Conservation (phyloP, 1,140 invertebrate genomes). For the Neotoxoptera formosana region DNA sequence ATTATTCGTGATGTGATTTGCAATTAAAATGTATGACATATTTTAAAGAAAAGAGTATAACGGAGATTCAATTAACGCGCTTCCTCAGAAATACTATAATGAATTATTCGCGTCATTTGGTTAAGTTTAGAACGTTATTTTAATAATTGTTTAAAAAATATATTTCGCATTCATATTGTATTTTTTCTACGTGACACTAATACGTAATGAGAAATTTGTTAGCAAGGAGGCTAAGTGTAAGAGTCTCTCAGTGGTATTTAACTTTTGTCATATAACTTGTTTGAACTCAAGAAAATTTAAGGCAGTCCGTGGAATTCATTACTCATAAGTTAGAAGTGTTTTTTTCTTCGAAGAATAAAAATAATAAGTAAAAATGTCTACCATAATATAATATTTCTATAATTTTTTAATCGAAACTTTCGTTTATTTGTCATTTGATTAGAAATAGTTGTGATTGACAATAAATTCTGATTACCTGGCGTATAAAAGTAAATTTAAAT, state of each 20-base stretch:
- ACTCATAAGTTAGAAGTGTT: background rate
- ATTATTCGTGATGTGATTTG: no score
- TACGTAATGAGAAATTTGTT: background rate
- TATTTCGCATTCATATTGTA: background rate
- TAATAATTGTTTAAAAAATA: background rate
- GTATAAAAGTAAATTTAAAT: no score
- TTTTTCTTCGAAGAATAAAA: background rate
- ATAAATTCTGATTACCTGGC: no score
- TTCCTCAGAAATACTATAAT: background rate
- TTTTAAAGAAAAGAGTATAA: no score
- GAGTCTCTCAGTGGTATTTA: background rate
- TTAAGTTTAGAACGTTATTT: background rate
- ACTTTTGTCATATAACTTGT: background rate
- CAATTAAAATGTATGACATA: no score
- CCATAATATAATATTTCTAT: no score
- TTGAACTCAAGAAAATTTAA: background rate
- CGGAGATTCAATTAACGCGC: background rate
- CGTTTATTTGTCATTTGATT: no score
- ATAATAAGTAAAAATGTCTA: background rate
- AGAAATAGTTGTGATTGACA: no score
- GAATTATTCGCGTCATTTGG: background rate
- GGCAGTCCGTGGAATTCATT: background rate
- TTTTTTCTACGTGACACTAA: background rate
- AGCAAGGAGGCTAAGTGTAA: background rate
- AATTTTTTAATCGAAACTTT: background rate